Evolutionary conservation across 2,797 vertebrate genomes (phyloP), one percentile per base, ranked within the genome.

Genomic region (Miichthys miiuy): DNA sequence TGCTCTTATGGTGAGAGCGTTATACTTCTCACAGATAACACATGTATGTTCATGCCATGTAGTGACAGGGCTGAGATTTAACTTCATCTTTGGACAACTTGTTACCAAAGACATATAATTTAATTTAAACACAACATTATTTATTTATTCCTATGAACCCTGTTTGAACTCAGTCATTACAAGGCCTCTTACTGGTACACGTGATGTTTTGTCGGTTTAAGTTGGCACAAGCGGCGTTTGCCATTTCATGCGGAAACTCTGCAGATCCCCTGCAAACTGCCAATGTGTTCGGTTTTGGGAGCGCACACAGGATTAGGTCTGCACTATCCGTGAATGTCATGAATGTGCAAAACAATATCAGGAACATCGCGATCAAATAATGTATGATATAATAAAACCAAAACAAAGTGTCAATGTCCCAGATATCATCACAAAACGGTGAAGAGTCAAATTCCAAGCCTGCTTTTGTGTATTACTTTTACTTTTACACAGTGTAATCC

Each of bases 191-290:
- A 4, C 54, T 18, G n/a, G 7, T 21, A 5, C 21, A 54, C 2
- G 10, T 27, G 23, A 12, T 62, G 5, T 23, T 46, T 21, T 48
- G 52, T 56, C 52, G 21, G 52, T 72, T 75, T 68, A 51, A 64
- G 13, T n/a, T 58, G 68, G 52, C 73, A 52, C 72, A 34, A 38
- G 57, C 18, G 5, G 0, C 21, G 5, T 6, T 46, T 58, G 46
- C 60, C 61, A 65, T 51, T 52, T 52, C 38, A 51, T 65, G 60
- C 50, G 27, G 58, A 55, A 69, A 77, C 38, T 50, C n/a, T 66
- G 48, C 56, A 23, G 41, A 47, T 55, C 12, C 65, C 7, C 11
- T 54, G 56, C 34, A 67, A 60, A 63, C 13, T 55, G 58, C 30
- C 46, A 58, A 46, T 42, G 46, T 77, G 48, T 52, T 18, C 16